Conservation (phyloP, 2,888 invertebrate genomes). For the Drosophila koepferae region DNA sequence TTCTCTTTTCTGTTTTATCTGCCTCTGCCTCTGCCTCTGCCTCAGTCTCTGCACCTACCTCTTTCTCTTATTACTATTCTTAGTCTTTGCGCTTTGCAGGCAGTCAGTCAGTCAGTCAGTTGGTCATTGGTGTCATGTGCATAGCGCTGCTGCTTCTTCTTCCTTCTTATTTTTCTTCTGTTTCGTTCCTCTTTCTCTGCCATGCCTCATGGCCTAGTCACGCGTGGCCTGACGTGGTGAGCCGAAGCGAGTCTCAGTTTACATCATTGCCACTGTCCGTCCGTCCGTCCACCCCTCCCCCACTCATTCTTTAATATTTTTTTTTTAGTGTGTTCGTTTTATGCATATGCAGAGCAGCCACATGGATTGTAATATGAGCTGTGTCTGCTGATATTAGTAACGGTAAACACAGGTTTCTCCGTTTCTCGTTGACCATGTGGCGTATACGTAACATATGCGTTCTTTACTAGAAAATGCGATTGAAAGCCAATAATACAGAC, state of each 20-base stretch:
- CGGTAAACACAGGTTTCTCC: slow-evolving; percentile 39
- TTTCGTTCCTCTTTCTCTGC: slow-evolving; percentile 11
- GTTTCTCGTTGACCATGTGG: slow-evolving; percentile 43
- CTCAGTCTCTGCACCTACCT: not conserved
- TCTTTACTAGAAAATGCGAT: slow-evolving; percentile 26
- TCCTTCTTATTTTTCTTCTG: slow-evolving; percentile 6
- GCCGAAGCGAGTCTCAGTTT: slow-evolving; percentile 52
- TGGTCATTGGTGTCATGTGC: slow-evolving; percentile 82
- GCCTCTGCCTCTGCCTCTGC: not conserved
- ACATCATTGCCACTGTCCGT: slow-evolving; percentile 32
- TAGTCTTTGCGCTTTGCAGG: slow-evolving; percentile 34
- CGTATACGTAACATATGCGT: slow-evolving; percentile 57
- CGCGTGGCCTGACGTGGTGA: not conserved
- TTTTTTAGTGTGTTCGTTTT: not conserved
- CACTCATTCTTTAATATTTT: no score
- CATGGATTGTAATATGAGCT: slow-evolving; percentile 59
- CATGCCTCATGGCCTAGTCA: slow-evolving; percentile 15
- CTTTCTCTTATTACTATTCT: slow-evolving; percentile 28
- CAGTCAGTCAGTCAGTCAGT: slow-evolving; percentile 72
- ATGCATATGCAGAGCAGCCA: not conserved
- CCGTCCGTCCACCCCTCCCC: not conserved
- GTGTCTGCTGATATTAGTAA: slow-evolving; percentile 27
- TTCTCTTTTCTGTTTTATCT: not conserved
- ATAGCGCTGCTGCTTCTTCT: slow-evolving; percentile 29
- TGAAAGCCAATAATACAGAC: not conserved